Conservation (phyloP, 2,113 vertebrate species). For the Cyphotilapia sp. region DNA sequence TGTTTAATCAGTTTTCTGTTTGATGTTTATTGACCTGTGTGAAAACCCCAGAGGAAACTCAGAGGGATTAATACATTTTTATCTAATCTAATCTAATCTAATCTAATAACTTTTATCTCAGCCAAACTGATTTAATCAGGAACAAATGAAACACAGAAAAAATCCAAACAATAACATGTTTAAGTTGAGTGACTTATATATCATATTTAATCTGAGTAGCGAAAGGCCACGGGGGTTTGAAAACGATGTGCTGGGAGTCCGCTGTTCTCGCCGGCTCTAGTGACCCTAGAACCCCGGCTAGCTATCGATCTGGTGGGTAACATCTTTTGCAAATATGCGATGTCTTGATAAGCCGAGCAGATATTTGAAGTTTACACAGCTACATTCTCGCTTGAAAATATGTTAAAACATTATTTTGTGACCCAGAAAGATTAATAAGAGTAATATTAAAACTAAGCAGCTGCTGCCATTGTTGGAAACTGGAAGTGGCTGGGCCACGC, state of each 20-base stretch:
- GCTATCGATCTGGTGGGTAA: background rate
- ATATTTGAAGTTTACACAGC: background rate
- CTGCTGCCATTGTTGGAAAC: background rate
- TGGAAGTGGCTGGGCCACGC: background rate
- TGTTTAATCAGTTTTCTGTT: background rate
- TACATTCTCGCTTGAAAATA: background rate
- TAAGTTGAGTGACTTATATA: background rate
- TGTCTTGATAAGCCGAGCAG: background rate
- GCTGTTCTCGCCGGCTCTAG: background rate
- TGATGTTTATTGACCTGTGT: background rate
- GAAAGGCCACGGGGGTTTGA: fast-evolving
- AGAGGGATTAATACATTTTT: background rate
- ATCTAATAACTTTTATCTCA: background rate
- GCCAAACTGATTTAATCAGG: background rate
- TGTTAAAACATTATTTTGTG: background rate
- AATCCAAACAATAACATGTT: background rate
- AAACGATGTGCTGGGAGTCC: background rate
- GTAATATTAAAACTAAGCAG: background rate
- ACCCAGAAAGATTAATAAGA: background rate
- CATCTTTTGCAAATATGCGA: background rate
- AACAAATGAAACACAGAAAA: background rate
- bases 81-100: background rate
- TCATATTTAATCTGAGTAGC: background rate
- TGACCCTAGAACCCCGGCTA: background rate
- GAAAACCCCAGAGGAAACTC: background rate